Evolutionary conservation across 2,888 invertebrate genomes (phyloP).

Genomic region (Isotomurus palustris): DNA sequence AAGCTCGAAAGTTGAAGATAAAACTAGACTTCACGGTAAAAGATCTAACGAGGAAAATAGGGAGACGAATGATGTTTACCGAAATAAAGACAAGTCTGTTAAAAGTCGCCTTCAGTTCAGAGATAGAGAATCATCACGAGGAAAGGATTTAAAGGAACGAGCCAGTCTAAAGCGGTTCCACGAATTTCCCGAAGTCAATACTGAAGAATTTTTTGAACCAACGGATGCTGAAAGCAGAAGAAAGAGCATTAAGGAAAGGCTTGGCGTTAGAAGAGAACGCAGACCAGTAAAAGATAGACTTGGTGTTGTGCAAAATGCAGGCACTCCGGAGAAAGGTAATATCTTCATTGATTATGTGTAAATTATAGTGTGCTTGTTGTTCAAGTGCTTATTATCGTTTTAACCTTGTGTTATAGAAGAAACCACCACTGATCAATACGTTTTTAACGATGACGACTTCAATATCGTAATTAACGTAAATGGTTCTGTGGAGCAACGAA

Average conservation of each 20-base stretch:
- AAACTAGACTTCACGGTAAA: background rate
- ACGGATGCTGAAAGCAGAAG: background rate
- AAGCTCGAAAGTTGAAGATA: background rate
- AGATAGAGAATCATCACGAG: too few species aligned
- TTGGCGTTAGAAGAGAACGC: constrained; percentile 6
- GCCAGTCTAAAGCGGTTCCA: background rate
- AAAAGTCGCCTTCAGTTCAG: too few species aligned
- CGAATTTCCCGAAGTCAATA: background rate
- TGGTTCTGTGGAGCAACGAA: background rate
- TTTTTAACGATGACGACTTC: too few species aligned
- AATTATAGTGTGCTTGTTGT: too few species aligned
- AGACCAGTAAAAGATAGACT: constrained; percentile 1
- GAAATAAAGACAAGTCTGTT: background rate
- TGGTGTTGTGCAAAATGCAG: background rate
- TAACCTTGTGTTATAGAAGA: too few species aligned
- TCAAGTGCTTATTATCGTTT: too few species aligned
- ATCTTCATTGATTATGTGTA: too few species aligned
- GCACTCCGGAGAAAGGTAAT: background rate
- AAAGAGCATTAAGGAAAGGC: constrained; percentile 3
- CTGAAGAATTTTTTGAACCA: constrained; percentile 1
- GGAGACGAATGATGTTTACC: too few species aligned
- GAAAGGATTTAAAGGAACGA: background rate
- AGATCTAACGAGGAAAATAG: background rate
- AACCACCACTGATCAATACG: too few species aligned
- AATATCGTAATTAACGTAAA: constrained; percentile 6